Evolutionary conservation across 2,888 invertebrate species (phyloP), one percentile per base, ranked within the genome.

Genomic region (Ligdia adustata): DNA sequence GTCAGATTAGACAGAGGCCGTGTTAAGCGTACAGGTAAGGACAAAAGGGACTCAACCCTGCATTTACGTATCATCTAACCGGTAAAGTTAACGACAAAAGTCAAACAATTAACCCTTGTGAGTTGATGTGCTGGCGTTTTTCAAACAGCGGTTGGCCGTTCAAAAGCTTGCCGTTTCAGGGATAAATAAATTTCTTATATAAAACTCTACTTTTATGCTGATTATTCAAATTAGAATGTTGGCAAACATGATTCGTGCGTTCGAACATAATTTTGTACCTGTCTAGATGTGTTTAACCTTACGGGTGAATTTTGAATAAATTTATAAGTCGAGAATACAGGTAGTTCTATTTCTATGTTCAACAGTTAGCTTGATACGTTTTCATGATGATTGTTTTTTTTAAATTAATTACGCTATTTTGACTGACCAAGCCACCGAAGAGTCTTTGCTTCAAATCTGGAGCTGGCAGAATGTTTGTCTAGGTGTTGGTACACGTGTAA

Each of bases 61-160:
- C 69, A 72, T 76, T 74, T 68, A 65, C 69, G 68, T 73, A 71
- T 76, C 75, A 75, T 70, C 72, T 82, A 68, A 68, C 73, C 65
- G 68, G 65, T 62, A 70, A 72, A 72, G 72, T 76, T 69, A 69
- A 71, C 73, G 68, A 72, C 74, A 69, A 71, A 80, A 82, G 75
- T 79, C 77, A 78, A 79, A 81, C 82, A 81, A 80, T 81, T 81
- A 78, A 76, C 75, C 79, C 69, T 57, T 57, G 68, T 55, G 67
- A 64, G 64, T 61, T 64, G 66, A 69, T 72, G 67, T 56, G 64
- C 58, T 68, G 55, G 60, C 70, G 68, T 72, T 76, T 77, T 76
- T 76, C 62, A 69, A 70, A 71, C 64, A 62, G 60, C 57, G 52
- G 64, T 62, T 59, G 60, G 59, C 56, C 34, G 51, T 52, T 52